Base-by-base conservation (phyloP, 2,888 invertebrate species). In the Cyclophora albipunctata region DNA sequence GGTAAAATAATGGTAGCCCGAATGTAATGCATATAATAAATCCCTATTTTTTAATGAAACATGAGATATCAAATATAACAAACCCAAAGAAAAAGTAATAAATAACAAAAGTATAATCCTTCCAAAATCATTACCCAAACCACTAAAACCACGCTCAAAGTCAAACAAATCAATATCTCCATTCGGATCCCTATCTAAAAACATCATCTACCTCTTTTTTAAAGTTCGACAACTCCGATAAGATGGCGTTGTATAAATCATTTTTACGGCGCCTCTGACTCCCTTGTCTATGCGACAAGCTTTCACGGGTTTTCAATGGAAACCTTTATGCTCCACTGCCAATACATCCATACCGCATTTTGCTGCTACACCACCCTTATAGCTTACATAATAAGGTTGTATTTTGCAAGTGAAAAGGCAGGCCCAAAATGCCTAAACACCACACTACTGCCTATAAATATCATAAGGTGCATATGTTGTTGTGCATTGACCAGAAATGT, bases 171-270 rank as follows among this genome's bases (percentile, higher is more conserved):
- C 20, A 20, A 20, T 20, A 20, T 20, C 20, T 20, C 20, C 20
- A 20, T 20, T 20, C 57, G 53, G 66, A 5, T 5, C 37, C 4
- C 37, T 78, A 81, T 81, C 75, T 64, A 35, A 3, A 54, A 54
- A 66, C 73, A 76, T 74, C 65, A 81, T 81, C 78, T 73, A 70
- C 69, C 72, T 55, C 56, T 77, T 73, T 74, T 68, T 71, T 67
- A 67, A 72, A 73, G 66, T 75, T 77, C 73, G 75, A 83, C 74
- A 78, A 66, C 73, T 71, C 71, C 77, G 83, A 84, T 84, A 84
- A 78, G 79, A 72, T 73, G 71, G 72, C 72, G 65, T 69, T 58
- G 69, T 74, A 83, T 87, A 86, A 84, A 85, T 86, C 84, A 86
- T 85, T 81, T 86, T 82, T 81, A 84, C 78, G 73, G 75, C 75